These are phyloP conservation scores for Anthonomus grandis DNA, from an alignment of 1,140 invertebrate genomes.

Conservation along the genomic window DNA sequence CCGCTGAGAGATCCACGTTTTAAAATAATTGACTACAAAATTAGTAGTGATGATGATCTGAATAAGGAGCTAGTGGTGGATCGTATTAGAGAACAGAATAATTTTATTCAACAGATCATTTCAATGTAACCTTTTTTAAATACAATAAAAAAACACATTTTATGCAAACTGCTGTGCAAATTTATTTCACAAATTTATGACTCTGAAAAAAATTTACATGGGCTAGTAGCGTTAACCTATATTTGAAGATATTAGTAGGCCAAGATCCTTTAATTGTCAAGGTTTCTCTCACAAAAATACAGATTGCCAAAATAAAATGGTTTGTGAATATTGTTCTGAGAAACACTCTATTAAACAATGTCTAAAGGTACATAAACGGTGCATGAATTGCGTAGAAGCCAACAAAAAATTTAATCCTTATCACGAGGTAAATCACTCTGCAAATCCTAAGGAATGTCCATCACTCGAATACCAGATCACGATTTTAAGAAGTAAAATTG, in stretches of 20 bases:
- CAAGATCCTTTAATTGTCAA: conserved; percentile 20
- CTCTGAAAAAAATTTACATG: conserved; percentile 2
- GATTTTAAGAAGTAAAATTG: conserved; percentile 2
- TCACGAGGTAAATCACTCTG: too few species aligned
- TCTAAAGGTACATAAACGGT: conserved; percentile 2
- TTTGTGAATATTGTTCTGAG: conserved; percentile 5
- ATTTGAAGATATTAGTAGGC: conserved; percentile 5
- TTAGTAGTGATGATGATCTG: not conserved
- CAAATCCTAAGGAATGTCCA: too few species aligned
- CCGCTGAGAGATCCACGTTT: conserved; percentile 3
- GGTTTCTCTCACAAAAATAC: too few species aligned
- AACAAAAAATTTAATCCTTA: conserved; percentile 15
- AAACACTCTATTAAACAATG: conserved; percentile 9
- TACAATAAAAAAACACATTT: not conserved
- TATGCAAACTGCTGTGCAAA: conserved; percentile 2
- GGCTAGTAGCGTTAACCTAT: not conserved
- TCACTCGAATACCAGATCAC: too few species aligned
- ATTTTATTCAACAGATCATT: not conserved
- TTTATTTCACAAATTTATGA: conserved; percentile 4
- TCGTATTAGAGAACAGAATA: conserved; percentile 1
- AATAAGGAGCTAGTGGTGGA: not conserved
- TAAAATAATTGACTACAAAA: too few species aligned
- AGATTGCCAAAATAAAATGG: conserved; percentile 8
- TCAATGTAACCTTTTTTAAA: conserved; percentile 5
- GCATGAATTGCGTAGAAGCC: conserved; percentile 7